A percentile compares a stretch with the other conserved stretches of the same genome.
Conservation (phyloP, 2,888 invertebrate genomes). For the Dasysyrphus albostriatus region DNA sequence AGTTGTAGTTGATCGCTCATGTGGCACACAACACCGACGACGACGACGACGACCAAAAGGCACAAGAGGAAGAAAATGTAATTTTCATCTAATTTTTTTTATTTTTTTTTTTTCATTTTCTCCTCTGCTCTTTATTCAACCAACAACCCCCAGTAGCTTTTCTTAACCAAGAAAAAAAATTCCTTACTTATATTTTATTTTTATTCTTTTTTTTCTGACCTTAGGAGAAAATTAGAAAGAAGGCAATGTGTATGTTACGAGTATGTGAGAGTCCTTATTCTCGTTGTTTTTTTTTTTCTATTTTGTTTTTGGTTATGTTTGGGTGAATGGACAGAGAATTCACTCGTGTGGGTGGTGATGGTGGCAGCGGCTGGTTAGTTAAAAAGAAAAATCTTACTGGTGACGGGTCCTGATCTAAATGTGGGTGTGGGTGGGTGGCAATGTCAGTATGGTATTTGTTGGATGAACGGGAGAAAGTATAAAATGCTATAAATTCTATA, state of each 20-base stretch:
- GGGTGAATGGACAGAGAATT: conserved; percentile 29
- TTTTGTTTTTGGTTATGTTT: conserved; percentile 30
- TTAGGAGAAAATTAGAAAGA: conserved; percentile 81
- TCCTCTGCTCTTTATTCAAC: conserved; percentile 78
- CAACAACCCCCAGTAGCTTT: conserved; percentile 51
- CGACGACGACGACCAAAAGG: conserved; percentile 77
- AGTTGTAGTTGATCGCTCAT: conserved; percentile 60
- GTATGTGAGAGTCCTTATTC: conserved; percentile 28
- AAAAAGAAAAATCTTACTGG: conserved; percentile 72
- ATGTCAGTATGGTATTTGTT: conserved; percentile 11
- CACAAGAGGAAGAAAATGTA: conserved; percentile 80
- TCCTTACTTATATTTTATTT: conserved; percentile 41
- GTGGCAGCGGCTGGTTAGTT: conserved; percentile 68
- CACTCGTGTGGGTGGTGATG: conserved; percentile 22
- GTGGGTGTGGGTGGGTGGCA: conserved; percentile 29
- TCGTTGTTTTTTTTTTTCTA: background rate
- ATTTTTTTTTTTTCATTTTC: conserved; percentile 62
- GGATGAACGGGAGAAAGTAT: conserved; percentile 50
- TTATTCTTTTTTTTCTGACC: conserved; percentile 55
- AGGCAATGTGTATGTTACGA: conserved; percentile 74
- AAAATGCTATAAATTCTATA: conserved; percentile 66
- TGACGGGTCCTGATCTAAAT: conserved; percentile 53
- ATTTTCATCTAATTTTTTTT: conserved; percentile 81
- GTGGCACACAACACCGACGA: conserved; percentile 24
- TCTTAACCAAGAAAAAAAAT: conserved; percentile 73